Base-by-base conservation (phyloP, 2,113 vertebrate species). In the Shinisaurus crocodilurus region DNA sequence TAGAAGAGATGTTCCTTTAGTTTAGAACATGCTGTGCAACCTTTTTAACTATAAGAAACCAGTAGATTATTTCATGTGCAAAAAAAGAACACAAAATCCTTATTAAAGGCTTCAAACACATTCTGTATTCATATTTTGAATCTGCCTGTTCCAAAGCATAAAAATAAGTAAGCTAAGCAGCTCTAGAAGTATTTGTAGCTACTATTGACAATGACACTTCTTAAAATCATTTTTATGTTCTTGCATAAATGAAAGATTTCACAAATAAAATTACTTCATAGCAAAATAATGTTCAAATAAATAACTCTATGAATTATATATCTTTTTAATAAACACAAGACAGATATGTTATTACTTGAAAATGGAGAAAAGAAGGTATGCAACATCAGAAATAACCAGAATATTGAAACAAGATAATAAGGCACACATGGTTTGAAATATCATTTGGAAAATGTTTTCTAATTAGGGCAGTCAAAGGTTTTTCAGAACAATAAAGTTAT, bases 1-100 rank as follows among this genome's bases (percentile, higher is more conserved):
- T 85, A 1, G n/a, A 82, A 92, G 48, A 87, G 91, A 90, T 89
- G 65, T 85, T 89, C 76, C 67, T 27, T n/a, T 87, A 6, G 72
- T 82, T 75, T 84, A 87, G 63, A 27, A 92, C 45, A 87, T 72
- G 82, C 75, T 90, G 54, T 89, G n/a, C 37, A 83, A 85, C 20
- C 25, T 54, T 89, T 92, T 89, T 23, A 89, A 82, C 48, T 20
- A 6, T 48, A 1, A 67, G 75, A 77, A 91, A 40, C n/a, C n/a
- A 18, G 20, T 89, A 1, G 77, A 57, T 91, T 37, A 8, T 83
- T 63, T 34, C 65, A 50, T 63, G 13, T 63, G 74, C 27, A 76
- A 60, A 69, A 37, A 81, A 10, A 0, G 40, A 37, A 87, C 20
- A 48, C 57, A 20, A 37, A 83, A 20, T 3, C 32, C 50, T 75